Conservation (phyloP, 1,140 invertebrate species). For the Anastrepha obliqua region DNA sequence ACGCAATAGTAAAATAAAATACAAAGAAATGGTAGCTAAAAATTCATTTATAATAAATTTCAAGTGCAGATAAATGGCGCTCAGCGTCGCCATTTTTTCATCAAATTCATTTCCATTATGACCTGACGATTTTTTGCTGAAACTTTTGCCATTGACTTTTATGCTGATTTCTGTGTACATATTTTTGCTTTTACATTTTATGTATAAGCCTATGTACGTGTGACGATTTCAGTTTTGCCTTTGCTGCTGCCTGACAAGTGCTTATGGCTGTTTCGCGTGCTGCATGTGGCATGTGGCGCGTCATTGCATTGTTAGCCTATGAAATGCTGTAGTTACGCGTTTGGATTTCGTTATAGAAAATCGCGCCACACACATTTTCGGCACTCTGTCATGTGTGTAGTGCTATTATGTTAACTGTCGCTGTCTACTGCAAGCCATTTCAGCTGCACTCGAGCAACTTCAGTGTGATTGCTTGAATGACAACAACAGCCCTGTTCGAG, state of each 20-base stretch:
- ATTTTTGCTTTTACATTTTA: neutral
- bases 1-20: neutral
- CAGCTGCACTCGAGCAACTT: neutral
- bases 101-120: neutral
- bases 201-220: neutral
- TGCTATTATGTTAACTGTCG: neutral
- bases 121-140: neutral
- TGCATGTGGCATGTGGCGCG: neutral
- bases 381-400: constrained; percentile 24
- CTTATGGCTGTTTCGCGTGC: neutral
- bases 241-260: neutral
- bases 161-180: neutral
- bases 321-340: neutral
- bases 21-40: neutral
- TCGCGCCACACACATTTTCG: neutral
- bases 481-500: neutral
- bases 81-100: neutral
- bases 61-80: constrained; percentile 38
- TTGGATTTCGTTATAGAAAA: neutral
- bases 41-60: constrained; percentile 32
- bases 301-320: neutral
- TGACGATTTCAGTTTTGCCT: neutral
- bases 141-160: neutral
- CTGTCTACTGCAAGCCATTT: constrained; percentile 20
- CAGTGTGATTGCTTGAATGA: neutral